These are phyloP conservation scores for Myathropa florea DNA, from an alignment of 2,888 invertebrate genomes.

Conservation along the genomic window DNA sequence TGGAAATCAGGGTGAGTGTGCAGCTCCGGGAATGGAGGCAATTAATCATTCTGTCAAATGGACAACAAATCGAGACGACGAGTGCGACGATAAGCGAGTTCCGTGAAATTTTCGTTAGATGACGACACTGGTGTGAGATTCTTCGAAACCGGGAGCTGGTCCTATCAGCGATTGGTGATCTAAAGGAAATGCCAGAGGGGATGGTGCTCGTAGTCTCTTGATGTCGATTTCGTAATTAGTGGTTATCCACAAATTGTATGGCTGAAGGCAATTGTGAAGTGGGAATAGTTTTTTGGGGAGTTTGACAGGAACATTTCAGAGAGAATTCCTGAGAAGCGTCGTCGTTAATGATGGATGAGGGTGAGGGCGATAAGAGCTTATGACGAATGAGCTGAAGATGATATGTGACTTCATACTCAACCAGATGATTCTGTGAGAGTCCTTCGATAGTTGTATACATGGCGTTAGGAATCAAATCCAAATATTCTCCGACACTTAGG, in stretches of 20 bases:
- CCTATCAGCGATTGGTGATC: constrained; percentile 33
- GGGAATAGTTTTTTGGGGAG: background rate
- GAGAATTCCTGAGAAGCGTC: background rate
- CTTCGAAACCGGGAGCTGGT: constrained; percentile 41
- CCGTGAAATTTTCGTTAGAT: constrained; percentile 32
- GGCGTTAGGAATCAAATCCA: too few species aligned
- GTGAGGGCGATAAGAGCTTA: background rate
- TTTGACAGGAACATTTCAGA: background rate
- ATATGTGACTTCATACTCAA: background rate
- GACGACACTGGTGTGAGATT: constrained; percentile 47
- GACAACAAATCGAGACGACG: constrained; percentile 43
- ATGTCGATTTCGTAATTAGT: constrained; percentile 21
- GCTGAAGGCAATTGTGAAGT: background rate
- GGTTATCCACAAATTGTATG: background rate
- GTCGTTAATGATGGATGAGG: background rate
- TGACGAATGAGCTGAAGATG: background rate
- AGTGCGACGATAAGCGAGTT: constrained; percentile 49
- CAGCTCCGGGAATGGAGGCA: constrained; percentile 37
- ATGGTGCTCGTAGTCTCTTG: background rate
- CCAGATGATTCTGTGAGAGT: background rate
- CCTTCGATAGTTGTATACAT: too few species aligned
- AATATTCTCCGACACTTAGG: too few species aligned
- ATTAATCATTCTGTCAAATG: constrained; percentile 64
- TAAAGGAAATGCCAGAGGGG: constrained; percentile 26
- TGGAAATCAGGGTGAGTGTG: constrained; percentile 51